Base-by-base conservation (phyloP, 1,140 invertebrate species). In the Tetraneura akinire region DNA sequence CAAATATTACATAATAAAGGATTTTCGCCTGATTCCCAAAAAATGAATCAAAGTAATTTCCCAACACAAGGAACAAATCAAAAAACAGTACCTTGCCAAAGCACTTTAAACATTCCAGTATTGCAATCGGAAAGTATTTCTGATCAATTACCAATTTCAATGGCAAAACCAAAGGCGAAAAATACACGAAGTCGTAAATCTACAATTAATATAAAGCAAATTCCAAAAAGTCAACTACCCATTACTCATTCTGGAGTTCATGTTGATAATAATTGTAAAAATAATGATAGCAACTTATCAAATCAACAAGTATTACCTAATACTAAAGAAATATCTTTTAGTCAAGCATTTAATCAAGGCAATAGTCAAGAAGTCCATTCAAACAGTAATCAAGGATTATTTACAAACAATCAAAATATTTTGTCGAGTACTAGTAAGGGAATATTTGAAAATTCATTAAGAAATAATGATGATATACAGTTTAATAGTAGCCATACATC, bases 381-480 rank as follows among this genome's bases (percentile, higher is more conserved):
- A 45, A 78, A 78, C 26, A 78, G 49, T 14, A 80, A 81, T 55
- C 57, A 74, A 81, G 49, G 23, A 16, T 55, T 78, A 68, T 81
- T 76, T 62, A 16, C 45, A 51, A 81, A 53, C 21, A 78, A 80
- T 53, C 80, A 74, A 62, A 26, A 81, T 66, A 32, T 32, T 42
- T 42, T 71, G 51, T n/a, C 68, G 29, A 32, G 16, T 51, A 71
- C 21, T 71, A 71, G 51, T 51, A 71, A 71, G 51, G 68, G 47
- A 71, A 51, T 71, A 51, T 71, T 71, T n/a, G 68, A 45, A 13
- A 51, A 23, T 9, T 51, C 68, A 13, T 47, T 16, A 51, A 51
- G 68, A 71, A 71, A 32, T 71, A 71, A 71, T 51, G 68, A 71
- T 51, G 68, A 71, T 71, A 6, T 49, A 11, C 45, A 71, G 18